Evolutionary conservation across 2,113 vertebrate species (phyloP), one percentile per base, ranked within the genome.

Genomic region (Tretioscincus oriximinensis): DNA sequence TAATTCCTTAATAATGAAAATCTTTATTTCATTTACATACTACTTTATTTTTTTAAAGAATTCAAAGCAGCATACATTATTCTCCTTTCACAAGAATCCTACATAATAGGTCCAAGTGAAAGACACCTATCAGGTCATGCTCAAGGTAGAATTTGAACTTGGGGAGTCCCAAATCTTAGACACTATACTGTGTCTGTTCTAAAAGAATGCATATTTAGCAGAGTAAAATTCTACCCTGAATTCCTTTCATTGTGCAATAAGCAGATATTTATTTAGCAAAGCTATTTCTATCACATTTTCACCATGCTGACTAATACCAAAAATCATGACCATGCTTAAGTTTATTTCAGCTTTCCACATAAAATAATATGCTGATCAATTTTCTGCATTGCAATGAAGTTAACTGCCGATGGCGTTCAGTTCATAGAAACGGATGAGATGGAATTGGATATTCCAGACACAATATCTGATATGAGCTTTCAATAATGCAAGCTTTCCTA

Each of bases 401-500:
- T 58, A 87, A 29, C 22, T 82, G 0, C 81, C 87, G 77, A 54
- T 74, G 80, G 63, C 76, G 82, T 66, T 74, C 28, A 81, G 11
- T 61, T 45, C 63, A 47, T 58, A 70, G 85, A 90, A 91, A 64
- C 51, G 0, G 0, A 83, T 84, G 74, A n/a, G 28, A 29, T 74
- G 85, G 90, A 81, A 78, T 80, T 26, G 47, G 89, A 85, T 76
- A 77, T 77, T 88, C 68, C 4, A 84, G 29, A 73, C 86, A 82
- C 47, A 87, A 64, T 78, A 1, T 69, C 63, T 74, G 79, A 85
- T 70, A 85, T 60, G 64, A 78, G 84, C 71, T 92, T 78, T 64
- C 86, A 85, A 78, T 86, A 90, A 88, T 87, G 77, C 84, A 76
- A 90, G 73, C 5, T 81, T 85, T 93, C 80, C 80, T 70, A 81